Evolutionary conservation across 2,888 invertebrate species (phyloP).

Genomic region (Neoaliturus tenellus): DNA sequence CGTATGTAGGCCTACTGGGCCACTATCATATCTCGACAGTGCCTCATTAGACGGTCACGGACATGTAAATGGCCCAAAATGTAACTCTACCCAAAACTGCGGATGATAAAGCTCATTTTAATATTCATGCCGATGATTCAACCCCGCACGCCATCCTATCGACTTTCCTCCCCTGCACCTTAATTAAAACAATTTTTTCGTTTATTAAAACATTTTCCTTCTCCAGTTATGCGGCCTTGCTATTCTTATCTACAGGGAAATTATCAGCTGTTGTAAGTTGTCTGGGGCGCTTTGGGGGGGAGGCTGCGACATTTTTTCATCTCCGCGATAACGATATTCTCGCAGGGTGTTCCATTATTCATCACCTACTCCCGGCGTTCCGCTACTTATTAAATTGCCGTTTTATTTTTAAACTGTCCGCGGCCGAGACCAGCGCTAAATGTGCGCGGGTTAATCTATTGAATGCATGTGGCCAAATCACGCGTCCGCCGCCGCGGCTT

Average conservation of each 20-base stretch:
- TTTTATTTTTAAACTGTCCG: slow-evolving; percentile 10
- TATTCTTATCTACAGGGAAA: slow-evolving; percentile 49
- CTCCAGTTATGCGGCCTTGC: slow-evolving; percentile 12
- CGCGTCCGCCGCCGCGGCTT: not conserved
- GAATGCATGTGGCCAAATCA: not conserved
- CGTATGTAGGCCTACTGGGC: not conserved
- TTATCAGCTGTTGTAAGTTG: not conserved
- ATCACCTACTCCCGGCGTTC: slow-evolving; percentile 3
- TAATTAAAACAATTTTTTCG: slow-evolving; percentile 54
- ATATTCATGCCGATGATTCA: slow-evolving; percentile 52
- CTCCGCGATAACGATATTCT: slow-evolving; percentile 16
- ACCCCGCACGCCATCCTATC: slow-evolving; percentile 10
- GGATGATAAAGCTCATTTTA: slow-evolving; percentile 39
- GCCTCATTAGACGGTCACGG: slow-evolving; percentile 1
- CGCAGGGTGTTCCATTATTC: slow-evolving; percentile 35
- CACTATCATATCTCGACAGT: slow-evolving; percentile 7
- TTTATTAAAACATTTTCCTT: slow-evolving; percentile 49
- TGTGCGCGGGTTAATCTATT: not conserved
- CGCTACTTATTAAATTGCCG: slow-evolving; percentile 31
- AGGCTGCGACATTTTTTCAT: slow-evolving; percentile 13
- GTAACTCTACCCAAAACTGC: slow-evolving; percentile 29
- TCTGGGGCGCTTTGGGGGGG: slow-evolving; percentile 3
- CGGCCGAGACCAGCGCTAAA: not conserved
- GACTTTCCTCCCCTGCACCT: slow-evolving; percentile 29
- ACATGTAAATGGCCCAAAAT: slow-evolving; percentile 19